These are phyloP conservation scores for Pammene fasciana DNA, from an alignment of 2,888 invertebrate genomes.

Conservation along the genomic window DNA sequence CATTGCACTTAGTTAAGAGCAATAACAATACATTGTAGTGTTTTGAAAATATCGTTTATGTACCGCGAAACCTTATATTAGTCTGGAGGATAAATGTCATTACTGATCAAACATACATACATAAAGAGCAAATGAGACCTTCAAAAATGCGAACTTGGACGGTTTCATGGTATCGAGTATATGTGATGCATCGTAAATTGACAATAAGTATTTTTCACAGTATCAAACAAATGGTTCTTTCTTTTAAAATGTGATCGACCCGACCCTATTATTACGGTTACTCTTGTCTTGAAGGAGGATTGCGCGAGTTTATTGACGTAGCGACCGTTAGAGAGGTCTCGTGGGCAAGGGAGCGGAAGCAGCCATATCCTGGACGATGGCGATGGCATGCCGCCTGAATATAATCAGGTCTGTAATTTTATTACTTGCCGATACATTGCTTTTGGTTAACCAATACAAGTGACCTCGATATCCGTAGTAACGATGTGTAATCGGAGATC, in stretches of 20 bases:
- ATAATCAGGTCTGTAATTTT: constrained; percentile 52
- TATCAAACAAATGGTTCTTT: neutral
- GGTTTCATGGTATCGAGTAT: too few relatives aligned
- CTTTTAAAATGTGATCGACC: constrained; percentile 14
- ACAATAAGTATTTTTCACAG: too few relatives aligned
- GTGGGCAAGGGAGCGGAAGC: constrained; percentile 68
- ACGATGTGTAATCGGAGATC: neutral
- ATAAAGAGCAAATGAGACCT: too few relatives aligned
- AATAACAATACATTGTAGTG: too few relatives aligned
- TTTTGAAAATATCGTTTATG: too few relatives aligned
- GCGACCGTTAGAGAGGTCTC: constrained; percentile 67
- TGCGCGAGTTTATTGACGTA: constrained; percentile 49
- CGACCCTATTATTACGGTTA: constrained; percentile 45
- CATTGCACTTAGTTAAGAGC: too few relatives aligned
- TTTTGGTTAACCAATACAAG: neutral
- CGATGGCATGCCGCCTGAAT: constrained; percentile 53
- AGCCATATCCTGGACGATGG: constrained; percentile 71
- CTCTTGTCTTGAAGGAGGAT: constrained; percentile 49
- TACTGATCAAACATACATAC: too few relatives aligned
- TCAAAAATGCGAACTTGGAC: too few relatives aligned
- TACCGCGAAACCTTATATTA: too few relatives aligned
- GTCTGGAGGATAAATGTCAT: too few relatives aligned
- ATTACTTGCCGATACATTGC: neutral
- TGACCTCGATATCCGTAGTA: neutral
- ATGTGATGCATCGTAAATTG: too few relatives aligned